These are phyloP conservation scores for Sminthurides aquaticus DNA, from an alignment of 2,888 invertebrate genomes.

Conservation along the genomic window DNA sequence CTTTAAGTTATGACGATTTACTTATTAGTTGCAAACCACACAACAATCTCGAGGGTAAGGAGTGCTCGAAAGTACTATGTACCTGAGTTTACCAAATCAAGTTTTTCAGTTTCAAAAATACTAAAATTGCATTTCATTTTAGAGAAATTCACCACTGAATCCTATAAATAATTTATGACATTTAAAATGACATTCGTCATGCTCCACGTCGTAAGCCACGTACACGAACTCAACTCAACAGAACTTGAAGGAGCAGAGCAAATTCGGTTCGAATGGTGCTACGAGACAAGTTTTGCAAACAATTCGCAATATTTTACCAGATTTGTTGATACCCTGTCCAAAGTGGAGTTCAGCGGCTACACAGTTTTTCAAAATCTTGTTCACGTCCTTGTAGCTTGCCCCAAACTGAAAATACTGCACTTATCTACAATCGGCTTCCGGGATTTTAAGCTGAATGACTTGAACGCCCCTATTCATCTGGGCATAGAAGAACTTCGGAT, in stretches of 20 bases:
- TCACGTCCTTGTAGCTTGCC: neutral
- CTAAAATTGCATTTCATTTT: too few species aligned
- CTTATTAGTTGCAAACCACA: too few species aligned
- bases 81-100: too few species aligned
- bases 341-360: constrained; percentile 1
- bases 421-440: neutral
- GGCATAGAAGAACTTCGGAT: neutral
- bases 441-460: neutral
- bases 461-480: neutral
- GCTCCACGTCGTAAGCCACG: neutral
- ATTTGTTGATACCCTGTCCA: neutral
- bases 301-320: neutral
- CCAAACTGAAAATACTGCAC: neutral
- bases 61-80: too few species aligned
- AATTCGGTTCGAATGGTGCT: constrained; percentile 4
- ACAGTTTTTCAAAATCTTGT: neutral
- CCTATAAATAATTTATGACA: neutral
- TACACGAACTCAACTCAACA: neutral
- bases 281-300: neutral
- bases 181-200: constrained; percentile 1
- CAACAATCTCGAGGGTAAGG: too few species aligned
- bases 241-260: neutral
- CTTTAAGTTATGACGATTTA: too few species aligned
- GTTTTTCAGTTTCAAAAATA: too few species aligned
- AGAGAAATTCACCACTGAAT: too few species aligned